A percentile compares a stretch with the other conserved stretches of the same genome.
Evolutionary conservation across 2,113 vertebrate genomes (phyloP).

Genomic region (Alexandromys fortis): DNA sequence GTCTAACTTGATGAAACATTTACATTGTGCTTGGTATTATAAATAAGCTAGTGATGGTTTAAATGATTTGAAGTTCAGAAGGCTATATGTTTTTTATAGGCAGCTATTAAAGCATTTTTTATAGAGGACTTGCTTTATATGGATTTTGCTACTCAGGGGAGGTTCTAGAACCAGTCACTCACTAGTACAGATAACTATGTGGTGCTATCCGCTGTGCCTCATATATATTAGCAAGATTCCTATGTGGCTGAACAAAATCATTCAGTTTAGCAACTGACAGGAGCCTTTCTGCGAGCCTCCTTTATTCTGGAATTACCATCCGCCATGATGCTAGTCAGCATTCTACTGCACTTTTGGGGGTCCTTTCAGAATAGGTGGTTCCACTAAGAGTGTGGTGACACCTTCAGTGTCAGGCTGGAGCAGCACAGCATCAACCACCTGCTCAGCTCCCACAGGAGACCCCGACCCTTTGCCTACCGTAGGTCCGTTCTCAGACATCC

Average conservation of each 20-base stretch:
- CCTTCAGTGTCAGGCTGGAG: background rate
- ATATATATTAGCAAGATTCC: background rate
- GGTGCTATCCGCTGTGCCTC: background rate
- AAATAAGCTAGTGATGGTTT: background rate
- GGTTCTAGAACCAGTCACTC: background rate
- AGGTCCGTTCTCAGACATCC: background rate
- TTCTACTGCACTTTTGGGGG: background rate
- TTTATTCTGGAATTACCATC: background rate
- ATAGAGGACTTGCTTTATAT: background rate
- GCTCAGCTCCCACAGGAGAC: background rate
- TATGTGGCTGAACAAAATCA: background rate
- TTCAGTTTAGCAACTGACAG: background rate
- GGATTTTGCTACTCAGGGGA: background rate
- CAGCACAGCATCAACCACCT: background rate
- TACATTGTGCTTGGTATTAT: background rate
- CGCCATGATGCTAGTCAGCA: background rate
- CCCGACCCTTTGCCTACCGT: background rate
- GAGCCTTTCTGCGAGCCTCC: background rate
- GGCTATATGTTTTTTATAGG: background rate
- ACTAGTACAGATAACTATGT: background rate
- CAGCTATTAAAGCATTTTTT: background rate
- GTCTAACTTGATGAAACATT: background rate
- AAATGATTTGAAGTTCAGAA: background rate
- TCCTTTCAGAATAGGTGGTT: background rate
- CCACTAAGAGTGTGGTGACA: background rate